A percentile compares a stretch with the other conserved stretches of the same genome.
These are phyloP conservation scores for Trididemnum nubilum DNA, from an alignment of 23 tunicate genomes.

Conservation along the genomic window DNA sequence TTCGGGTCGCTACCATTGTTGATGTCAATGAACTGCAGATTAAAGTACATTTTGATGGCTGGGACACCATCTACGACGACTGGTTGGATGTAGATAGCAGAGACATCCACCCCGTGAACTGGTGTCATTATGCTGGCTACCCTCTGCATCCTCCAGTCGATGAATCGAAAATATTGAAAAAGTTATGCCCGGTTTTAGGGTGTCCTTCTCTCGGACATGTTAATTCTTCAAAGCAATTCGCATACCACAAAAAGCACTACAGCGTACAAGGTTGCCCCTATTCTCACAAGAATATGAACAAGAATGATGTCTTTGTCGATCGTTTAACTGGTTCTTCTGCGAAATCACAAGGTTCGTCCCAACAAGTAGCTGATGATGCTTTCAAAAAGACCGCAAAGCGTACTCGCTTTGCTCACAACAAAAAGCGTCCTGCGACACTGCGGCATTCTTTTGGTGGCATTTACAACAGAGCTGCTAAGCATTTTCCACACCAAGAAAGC, in stretches of 20 bases:
- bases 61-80: conserved; percentile 60
- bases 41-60: conserved; percentile 80
- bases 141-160: conserved; percentile 59
- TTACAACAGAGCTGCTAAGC: neutral
- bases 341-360: neutral
- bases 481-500: neutral
- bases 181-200: conserved; percentile 63
- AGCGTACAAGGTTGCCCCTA: conserved; percentile 86
- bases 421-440: neutral
- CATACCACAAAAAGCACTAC: conserved; percentile 57
- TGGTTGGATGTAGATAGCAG: conserved; percentile 70
- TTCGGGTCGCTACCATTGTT: conserved; percentile 64
- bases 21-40: conserved; percentile 44
- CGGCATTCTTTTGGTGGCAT: neutral
- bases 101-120: conserved; percentile 62
- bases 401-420: neutral
- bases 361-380: neutral
- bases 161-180: neutral
- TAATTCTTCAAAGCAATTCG: conserved; percentile 31
- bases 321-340: neutral
- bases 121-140: conserved; percentile 59
- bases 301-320: neutral
- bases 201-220: conserved; percentile 76
- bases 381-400: neutral
- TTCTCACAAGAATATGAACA: conserved; percentile 55